These are phyloP conservation scores for Euschistus heros DNA, from an alignment of 1,140 invertebrate species.

Conservation along the genomic window DNA sequence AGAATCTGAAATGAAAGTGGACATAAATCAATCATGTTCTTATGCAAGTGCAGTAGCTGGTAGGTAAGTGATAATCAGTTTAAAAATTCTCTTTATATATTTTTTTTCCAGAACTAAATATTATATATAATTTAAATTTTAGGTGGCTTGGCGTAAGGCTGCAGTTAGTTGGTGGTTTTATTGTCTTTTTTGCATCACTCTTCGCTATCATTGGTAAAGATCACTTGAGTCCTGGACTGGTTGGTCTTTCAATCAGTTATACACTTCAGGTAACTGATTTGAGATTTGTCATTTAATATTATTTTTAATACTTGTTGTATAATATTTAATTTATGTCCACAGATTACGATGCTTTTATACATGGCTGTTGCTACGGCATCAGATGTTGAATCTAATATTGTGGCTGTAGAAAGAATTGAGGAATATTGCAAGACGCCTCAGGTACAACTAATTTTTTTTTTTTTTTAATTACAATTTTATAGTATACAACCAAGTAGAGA, in stretches of 20 bases:
- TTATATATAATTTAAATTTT: constrained; percentile 39
- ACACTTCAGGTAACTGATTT: constrained; percentile 57
- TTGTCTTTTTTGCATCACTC: too few relatives aligned
- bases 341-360: constrained; percentile 89
- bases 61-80: constrained; percentile 68
- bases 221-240: constrained; percentile 52
- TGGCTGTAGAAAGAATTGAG: constrained; percentile 95
- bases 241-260: constrained; percentile 62
- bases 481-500: too few relatives aligned
- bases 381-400: constrained; percentile 94
- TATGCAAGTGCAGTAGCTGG: constrained; percentile 76
- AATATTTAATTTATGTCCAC: constrained; percentile 1
- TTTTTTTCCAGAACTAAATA: too few relatives aligned
- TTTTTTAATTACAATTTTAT: too few relatives aligned
- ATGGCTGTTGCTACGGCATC: constrained; percentile 94
- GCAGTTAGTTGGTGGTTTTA: too few relatives aligned
- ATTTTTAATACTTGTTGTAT: constrained; percentile 31
- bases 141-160: too few relatives aligned
- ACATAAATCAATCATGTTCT: constrained; percentile 76
- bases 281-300: not conserved
- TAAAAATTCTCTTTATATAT: constrained; percentile 31
- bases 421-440: constrained; percentile 82
- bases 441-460: constrained; percentile 43
- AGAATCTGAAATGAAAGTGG: constrained; percentile 72
- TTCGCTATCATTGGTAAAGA: too few relatives aligned